Evolutionary conservation across 2,888 invertebrate species (phyloP).

Genomic region (Bhutanitis thaidina): DNA sequence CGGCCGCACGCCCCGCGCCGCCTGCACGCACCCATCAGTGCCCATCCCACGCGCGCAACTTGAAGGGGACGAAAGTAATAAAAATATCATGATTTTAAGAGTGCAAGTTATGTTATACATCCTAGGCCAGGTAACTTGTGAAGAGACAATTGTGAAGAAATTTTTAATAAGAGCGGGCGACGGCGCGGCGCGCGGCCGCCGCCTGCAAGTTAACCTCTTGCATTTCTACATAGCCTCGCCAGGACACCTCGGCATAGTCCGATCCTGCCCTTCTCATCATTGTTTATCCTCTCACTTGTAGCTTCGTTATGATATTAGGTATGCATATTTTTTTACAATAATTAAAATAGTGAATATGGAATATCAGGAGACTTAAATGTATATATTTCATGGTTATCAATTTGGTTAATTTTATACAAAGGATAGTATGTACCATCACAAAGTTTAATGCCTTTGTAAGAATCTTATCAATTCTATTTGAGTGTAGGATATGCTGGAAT

Average conservation of each 20-base stretch:
- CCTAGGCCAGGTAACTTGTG: slow-evolving; percentile 76
- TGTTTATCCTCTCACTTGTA: slow-evolving; percentile 72
- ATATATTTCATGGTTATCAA: slow-evolving; percentile 75
- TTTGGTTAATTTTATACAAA: slow-evolving; percentile 77
- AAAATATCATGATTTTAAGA: slow-evolving; percentile 74
- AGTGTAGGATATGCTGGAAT: slow-evolving; percentile 49
- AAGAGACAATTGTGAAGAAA: slow-evolving; percentile 76
- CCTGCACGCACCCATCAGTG: slow-evolving; percentile 46
- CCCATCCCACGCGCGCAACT: slow-evolving; percentile 54
- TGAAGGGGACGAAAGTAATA: slow-evolving; percentile 62
- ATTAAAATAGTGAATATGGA: slow-evolving; percentile 65
- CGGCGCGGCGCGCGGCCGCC: slow-evolving; percentile 36
- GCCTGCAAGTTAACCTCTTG: slow-evolving; percentile 42
- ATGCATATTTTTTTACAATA: slow-evolving; percentile 79
- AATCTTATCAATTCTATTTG: slow-evolving; percentile 45
- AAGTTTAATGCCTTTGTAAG: slow-evolving; percentile 64
- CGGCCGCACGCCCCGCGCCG: slow-evolving; percentile 33
- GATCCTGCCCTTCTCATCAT: slow-evolving; percentile 52
- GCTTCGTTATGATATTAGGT: slow-evolving; percentile 78
- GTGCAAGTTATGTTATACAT: slow-evolving; percentile 77
- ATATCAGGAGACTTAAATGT: slow-evolving; percentile 70
- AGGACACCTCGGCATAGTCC: slow-evolving; percentile 53
- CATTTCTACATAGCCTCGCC: slow-evolving; percentile 66
- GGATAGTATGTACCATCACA: slow-evolving; percentile 60
- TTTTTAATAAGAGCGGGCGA: slow-evolving; percentile 56